Percentiles rank a stretch among this genome's conserved stretches.
phyloP scores from a whole-genome alignment of 2,888 invertebrate genomes.

The Drosophila meridiana region DNA sequence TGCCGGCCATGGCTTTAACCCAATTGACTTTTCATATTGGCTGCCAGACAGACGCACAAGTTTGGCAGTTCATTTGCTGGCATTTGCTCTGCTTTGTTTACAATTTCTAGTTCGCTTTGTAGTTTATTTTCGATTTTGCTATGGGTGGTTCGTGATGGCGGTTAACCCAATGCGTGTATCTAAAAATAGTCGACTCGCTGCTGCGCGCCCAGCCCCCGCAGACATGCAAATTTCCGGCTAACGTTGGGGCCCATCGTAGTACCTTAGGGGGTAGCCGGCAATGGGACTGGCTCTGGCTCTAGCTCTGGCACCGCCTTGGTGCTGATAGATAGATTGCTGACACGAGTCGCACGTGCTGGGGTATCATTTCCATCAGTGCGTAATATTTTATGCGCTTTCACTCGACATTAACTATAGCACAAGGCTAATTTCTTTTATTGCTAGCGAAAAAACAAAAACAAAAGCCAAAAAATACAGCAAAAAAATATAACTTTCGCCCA shows the following conservation, averaged over 20 bases:
- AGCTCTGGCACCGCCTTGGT: background rate
- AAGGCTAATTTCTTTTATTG: constrained; percentile 55
- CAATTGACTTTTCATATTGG: constrained; percentile 22
- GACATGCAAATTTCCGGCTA: constrained; percentile 66
- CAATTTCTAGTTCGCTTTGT: constrained; percentile 47
- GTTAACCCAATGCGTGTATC: constrained; percentile 40
- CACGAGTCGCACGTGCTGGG: constrained; percentile 47
- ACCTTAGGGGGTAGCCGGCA: background rate
- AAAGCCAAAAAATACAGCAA: constrained; percentile 38
- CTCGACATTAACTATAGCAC: constrained; percentile 42
- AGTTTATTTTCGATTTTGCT: constrained; percentile 31
- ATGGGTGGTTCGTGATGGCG: constrained; percentile 16
- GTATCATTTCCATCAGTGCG: constrained; percentile 47
- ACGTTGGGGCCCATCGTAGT: constrained; percentile 15
- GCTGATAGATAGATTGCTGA: constrained; percentile 49
- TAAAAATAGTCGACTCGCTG: constrained; percentile 54
- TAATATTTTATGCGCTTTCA: constrained; percentile 68
- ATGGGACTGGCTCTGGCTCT: constrained; percentile 1
- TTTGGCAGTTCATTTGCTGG: constrained; percentile 35
- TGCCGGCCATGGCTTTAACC: constrained; percentile 34
- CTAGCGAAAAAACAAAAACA: constrained; percentile 45
- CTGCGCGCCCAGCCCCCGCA: constrained; percentile 37
- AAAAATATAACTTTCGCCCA: constrained; percentile 72
- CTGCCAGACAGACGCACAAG: constrained; percentile 6
- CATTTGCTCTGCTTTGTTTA: constrained; percentile 59